These are phyloP conservation scores for Brachionus rubens DNA, from an alignment of 1,140 invertebrate genomes.

Conservation along the genomic window DNA sequence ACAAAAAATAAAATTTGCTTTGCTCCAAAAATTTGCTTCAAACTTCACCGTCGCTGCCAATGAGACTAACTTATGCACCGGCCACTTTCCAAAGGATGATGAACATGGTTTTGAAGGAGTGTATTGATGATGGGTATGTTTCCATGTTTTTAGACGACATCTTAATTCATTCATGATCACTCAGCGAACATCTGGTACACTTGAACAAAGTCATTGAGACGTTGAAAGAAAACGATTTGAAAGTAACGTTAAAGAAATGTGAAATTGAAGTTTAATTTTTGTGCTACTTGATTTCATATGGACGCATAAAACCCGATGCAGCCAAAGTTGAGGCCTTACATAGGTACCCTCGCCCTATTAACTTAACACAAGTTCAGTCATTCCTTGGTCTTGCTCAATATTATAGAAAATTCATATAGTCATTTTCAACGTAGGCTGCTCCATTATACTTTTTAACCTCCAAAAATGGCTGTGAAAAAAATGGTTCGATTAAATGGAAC, in stretches of 20 bases:
- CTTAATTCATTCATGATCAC: not conserved
- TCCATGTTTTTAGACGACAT: constrained; percentile 5
- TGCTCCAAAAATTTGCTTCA: no score
- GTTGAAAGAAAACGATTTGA: not conserved
- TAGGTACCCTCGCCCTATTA: constrained; percentile 47
- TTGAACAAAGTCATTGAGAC: constrained; percentile 3
- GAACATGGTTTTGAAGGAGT: constrained; percentile 6
- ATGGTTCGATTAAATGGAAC: constrained; percentile 10
- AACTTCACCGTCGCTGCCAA: no score
- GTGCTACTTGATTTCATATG: not conserved
- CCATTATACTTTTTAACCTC: not conserved
- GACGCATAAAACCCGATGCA: not conserved
- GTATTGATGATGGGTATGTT: not conserved
- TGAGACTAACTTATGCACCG: not conserved
- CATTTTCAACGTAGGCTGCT: not conserved
- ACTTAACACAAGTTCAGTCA: constrained; percentile 53
- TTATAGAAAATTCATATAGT: constrained; percentile 4
- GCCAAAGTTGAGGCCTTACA: constrained; percentile 15
- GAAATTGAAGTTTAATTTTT: constrained; percentile 7
- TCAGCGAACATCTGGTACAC: not conserved
- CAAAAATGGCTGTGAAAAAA: not conserved
- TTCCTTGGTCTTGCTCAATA: constrained; percentile 51
- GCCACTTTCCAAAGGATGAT: constrained; percentile 27
- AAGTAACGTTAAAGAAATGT: constrained; percentile 21
- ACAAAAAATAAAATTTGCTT: no score